Evolutionary conservation across 1,140 invertebrate species (phyloP).

Genomic region (Acyrthosiphon pisum): DNA sequence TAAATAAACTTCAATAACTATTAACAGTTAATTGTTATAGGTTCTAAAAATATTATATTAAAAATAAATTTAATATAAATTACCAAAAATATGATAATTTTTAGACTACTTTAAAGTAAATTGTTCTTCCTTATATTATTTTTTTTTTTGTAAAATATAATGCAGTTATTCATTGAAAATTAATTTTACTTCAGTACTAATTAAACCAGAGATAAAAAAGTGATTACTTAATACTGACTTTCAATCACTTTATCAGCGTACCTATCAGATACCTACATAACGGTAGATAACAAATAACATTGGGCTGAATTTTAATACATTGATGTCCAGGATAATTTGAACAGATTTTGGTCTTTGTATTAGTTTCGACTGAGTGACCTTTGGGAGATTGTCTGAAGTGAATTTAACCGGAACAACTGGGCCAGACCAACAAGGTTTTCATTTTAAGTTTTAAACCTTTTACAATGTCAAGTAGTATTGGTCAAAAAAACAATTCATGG

Average conservation of each 20-base stretch:
- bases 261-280: too few relatives aligned
- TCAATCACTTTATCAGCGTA: too few relatives aligned
- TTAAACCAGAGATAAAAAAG: neutral
- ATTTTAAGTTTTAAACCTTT: conserved; percentile 32
- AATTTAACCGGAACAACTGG: neutral
- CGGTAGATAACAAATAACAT: too few relatives aligned
- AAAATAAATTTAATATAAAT: neutral
- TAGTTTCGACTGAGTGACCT: neutral
- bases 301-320: neutral
- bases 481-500: neutral
- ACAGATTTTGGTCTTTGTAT: neutral
- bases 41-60: neutral
- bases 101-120: neutral
- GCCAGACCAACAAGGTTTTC: neutral
- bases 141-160: neutral
- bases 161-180: neutral
- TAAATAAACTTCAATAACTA: neutral
- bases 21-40: too few relatives aligned
- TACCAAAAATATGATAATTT: neutral
- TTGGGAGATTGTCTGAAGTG: neutral
- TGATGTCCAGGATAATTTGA: neutral
- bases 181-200: neutral
- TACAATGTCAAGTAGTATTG: neutral
- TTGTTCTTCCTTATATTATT: neutral
- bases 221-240: neutral